Base-by-base conservation (phyloP, 2,113 vertebrate genomes). In the Hyla sarda region DNA sequence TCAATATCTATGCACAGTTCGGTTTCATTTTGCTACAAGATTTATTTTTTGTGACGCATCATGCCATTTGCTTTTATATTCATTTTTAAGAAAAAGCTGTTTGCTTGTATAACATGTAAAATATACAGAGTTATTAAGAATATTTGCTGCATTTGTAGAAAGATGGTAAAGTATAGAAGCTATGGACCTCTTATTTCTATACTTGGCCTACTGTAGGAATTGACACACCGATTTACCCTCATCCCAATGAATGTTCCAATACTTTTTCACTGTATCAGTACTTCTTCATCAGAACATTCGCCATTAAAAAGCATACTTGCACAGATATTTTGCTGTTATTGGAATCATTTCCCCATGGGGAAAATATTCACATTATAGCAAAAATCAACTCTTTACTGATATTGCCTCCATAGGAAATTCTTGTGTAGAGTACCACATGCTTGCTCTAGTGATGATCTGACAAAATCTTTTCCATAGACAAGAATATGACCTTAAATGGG, bases 1-100 rank as follows among this genome's bases (percentile, higher is more conserved):
- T 93, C 88, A 92, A 93, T 93, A 95, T 94, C 97, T 97, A 97
- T 96, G 97, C 97, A 99, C 97, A 97, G 94, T 93, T 90, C 92
- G 90, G 89, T 95, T 94, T 92, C 90, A 94, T 94, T 95, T 93
- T 92, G 94, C 92, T 92, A 72, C 32, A 30, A 90, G 87, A 79
- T 37, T 69, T 25, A 45, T 94, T 93, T 91, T 95, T 94, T 92
- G 91, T 92, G 92, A 82, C 32, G 93, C 93, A 92, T 90, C 87
- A 88, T 88, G 79, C 90, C 92, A 90, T 93, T 93, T 25, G 3
- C 94, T 94, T 95, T 95, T 94, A 77, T 81, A 94, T 92, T 92
- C 94, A 93, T 95, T 95, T 90, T 94, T 95, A 94, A 41, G 8
- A 41, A 71, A 30, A 54, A 62, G 11, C 60, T 13, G 14, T 62